A percentile compares a stretch with the other conserved stretches of the same genome.
Conservation (phyloP, 2,113 vertebrate genomes). For the Eclectus roratus region DNA sequence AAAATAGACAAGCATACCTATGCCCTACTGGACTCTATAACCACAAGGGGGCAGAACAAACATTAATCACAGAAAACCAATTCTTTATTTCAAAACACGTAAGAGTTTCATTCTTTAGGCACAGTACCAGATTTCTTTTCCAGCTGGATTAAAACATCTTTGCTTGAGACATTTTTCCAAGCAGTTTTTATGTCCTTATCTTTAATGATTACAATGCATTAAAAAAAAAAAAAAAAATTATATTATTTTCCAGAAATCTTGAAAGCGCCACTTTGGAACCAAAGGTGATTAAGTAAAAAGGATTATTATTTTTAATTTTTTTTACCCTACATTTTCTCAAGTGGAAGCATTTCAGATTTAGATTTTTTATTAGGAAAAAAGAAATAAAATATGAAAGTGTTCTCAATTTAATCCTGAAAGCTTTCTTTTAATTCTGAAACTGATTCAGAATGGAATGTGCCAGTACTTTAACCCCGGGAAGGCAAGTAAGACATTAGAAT, state of each 20-base stretch:
- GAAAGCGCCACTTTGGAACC: neutral
- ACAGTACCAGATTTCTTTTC: neutral
- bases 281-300: neutral
- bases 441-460: neutral
- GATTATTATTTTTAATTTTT: neutral
- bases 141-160: neutral
- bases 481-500: neutral
- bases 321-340: neutral
- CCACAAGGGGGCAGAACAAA: slow-evolving; percentile 65
- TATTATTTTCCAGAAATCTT: neutral
- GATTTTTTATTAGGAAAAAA: neutral
- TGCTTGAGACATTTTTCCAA: neutral
- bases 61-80: slow-evolving; percentile 15
- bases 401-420: neutral
- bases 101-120: neutral
- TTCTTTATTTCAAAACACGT: neutral
- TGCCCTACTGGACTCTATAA: neutral
- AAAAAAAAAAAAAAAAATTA: neutral
- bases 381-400: neutral
- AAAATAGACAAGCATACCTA: neutral
- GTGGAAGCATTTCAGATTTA: neutral
- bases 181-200: neutral
- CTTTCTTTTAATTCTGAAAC: neutral
- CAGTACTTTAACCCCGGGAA: neutral
- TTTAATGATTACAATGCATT: neutral